Base-by-base conservation (phyloP, 2,113 vertebrate genomes). In the Hyperopisus bebe region DNA sequence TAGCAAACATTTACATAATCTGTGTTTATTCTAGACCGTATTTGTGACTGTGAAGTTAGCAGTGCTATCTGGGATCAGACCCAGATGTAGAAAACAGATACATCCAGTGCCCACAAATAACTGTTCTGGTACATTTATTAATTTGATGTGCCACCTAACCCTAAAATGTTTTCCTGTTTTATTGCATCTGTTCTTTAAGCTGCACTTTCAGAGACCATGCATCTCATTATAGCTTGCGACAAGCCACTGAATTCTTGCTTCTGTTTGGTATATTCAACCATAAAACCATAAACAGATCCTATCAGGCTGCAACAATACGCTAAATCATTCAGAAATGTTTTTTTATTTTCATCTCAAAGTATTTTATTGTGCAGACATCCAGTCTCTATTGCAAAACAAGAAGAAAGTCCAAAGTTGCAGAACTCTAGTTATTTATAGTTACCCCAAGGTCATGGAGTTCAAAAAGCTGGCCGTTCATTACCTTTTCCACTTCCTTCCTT, bases 401-500 rank as follows among this genome's bases (percentile, higher is more conserved):
- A 77, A 77, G 27, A 80, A 39, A 42, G 11, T 80, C 31, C 31
- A 80, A 42, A 39, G 74, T 19, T 15, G 35, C 74, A 80, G 74
- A 80, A 39, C 74, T 42, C 19, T 39, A 3, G 17, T 42, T 42
- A 80, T 80, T 42, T 80, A 80, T 39, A 39, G 35, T 15, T 39
- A 19, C 0, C 17, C 15, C 35, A 19, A 39, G 35, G 35, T 80
- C 31, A 42, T 80, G 13, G 74, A 42, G 15, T 42, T 9, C 39
- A 42, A 19, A 19, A 80, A 80, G 35, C 74, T 17, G 15, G 82
- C 82, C 82, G 46, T 21, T 84, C 88, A 90, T 92, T 92, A 98
- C 97, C 96, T 94, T 96, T 95, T 99, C 97, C 88, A 98, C 96
- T 95, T 98, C 96, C 91, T 95, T 93, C 92, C 97, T 98, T 93